Evolutionary conservation across 2,113 vertebrate genomes (phyloP).

Genomic region (Struthio camelus): DNA sequence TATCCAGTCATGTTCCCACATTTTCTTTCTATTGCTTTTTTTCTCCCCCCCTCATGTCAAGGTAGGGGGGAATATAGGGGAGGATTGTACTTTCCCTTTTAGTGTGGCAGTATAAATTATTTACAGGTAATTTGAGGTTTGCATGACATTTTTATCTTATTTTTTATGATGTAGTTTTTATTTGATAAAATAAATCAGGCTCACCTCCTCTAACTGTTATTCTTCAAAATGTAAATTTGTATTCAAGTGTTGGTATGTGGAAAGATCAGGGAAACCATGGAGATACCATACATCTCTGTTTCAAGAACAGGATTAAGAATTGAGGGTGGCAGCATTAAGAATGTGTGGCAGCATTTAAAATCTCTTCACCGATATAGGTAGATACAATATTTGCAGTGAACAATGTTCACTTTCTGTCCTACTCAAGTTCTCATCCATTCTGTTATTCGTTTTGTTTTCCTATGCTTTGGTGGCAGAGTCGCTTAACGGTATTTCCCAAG

Average conservation of each 20-base stretch:
- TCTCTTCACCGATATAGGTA: accelerated
- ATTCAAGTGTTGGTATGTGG: not conserved
- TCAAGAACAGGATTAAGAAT: not conserved
- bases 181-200: not conserved
- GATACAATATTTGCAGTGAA: not conserved
- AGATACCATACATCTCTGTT: not conserved
- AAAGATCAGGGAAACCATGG: not conserved
- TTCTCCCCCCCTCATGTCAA: not conserved
- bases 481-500: not conserved
- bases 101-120: not conserved
- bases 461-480: not conserved
- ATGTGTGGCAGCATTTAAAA: not conserved
- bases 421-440: not conserved
- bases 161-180: not conserved
- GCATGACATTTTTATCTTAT: not conserved
- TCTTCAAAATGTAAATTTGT: not conserved
- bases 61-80: not conserved
- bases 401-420: not conserved
- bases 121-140: not conserved
- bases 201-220: not conserved
- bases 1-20: not conserved
- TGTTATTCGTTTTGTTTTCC: not conserved
- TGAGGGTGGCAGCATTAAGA: not conserved
- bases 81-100: not conserved
- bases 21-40: slow-evolving; percentile 23